These are phyloP conservation scores for Cercopithecus diana DNA, from an alignment of 2,797 vertebrate genomes.

Conservation along the genomic window DNA sequence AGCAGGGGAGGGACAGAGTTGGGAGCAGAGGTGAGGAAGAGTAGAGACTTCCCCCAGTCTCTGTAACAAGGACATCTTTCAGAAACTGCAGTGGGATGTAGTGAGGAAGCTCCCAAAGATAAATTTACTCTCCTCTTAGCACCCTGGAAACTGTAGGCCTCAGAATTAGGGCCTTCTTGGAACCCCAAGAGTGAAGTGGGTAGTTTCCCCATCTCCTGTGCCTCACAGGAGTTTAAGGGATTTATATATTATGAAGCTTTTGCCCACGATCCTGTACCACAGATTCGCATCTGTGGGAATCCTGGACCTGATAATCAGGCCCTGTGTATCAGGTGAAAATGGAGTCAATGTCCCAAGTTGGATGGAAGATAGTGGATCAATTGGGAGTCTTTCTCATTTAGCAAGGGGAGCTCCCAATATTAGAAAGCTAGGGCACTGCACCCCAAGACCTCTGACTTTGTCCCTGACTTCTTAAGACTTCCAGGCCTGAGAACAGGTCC, in stretches of 20 bases:
- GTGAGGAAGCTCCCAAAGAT: background rate
- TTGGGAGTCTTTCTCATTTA: background rate
- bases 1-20: background rate
- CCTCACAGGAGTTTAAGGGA: background rate
- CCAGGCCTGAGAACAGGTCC: background rate
- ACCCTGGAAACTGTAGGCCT: background rate
- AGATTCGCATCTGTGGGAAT: background rate
- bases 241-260: background rate
- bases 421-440: background rate
- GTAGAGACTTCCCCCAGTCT: background rate
- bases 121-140: background rate
- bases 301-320: background rate
- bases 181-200: background rate
- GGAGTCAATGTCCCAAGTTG: background rate
- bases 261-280: background rate
- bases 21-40: background rate
- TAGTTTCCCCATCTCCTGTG: background rate
- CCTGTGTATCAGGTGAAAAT: too few relatives aligned
- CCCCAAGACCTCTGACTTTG: background rate
- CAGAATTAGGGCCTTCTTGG: background rate
- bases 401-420: background rate
- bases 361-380: background rate
- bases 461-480: background rate
- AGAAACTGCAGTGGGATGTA: background rate
- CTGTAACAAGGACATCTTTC: background rate